Percentiles rank a stretch among this genome's conserved stretches.
Conservation (phyloP, 2,888 invertebrate species). For the Caenorhabditis doughertyi region DNA sequence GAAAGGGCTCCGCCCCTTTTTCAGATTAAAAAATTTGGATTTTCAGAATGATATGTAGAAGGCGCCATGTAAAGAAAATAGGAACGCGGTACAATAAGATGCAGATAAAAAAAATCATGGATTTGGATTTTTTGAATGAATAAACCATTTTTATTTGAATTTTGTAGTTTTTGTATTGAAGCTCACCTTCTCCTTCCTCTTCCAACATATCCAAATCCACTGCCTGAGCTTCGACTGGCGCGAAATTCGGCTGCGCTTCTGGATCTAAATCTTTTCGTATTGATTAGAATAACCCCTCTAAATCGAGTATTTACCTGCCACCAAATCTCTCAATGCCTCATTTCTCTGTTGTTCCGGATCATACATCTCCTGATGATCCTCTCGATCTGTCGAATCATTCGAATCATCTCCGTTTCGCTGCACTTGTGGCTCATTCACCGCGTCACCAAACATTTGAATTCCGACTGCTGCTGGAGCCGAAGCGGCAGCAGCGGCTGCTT, state of each 20-base stretch:
- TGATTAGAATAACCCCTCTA: background rate
- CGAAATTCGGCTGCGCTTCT: slow-evolving; percentile 49
- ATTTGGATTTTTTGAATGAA: background rate
- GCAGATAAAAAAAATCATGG: no score
- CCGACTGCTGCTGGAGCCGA: no score
- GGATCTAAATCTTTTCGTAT: slow-evolving; percentile 23
- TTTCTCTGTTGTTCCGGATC: slow-evolving; percentile 41
- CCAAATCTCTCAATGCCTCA: slow-evolving; percentile 37
- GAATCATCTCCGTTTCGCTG: slow-evolving; percentile 49
- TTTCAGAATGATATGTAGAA: no score
- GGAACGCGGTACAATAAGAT: no score
- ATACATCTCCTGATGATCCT: slow-evolving; percentile 27
- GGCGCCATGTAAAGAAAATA: no score
- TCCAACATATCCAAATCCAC: slow-evolving; percentile 50
- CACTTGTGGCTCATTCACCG: slow-evolving; percentile 46
- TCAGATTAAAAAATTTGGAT: no score
- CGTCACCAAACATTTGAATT: slow-evolving; percentile 49
- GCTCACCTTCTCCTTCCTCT: slow-evolving; percentile 41
- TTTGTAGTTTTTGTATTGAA: background rate
- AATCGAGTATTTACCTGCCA: slow-evolving; percentile 20
- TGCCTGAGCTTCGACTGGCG: slow-evolving; percentile 44
- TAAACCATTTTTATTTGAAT: background rate
- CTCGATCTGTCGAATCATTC: slow-evolving; percentile 41
- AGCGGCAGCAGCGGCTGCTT: background rate
- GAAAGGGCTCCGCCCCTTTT: no score